Conservation (phyloP, 2,113 vertebrate genomes). For the Aspidoscelis tigris region DNA sequence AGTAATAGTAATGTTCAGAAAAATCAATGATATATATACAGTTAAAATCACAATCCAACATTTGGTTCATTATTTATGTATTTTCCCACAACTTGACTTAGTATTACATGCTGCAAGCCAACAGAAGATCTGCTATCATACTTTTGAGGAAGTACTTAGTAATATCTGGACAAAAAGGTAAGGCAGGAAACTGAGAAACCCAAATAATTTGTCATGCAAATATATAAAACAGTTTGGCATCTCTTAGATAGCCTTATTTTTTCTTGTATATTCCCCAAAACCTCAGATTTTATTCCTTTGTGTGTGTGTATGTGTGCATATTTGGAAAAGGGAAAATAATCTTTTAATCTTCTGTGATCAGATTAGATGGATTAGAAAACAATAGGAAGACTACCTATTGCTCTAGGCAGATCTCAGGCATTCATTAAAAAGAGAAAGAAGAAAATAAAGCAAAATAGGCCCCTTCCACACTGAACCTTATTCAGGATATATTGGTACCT, state of each 20-base stretch:
- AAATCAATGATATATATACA: too few species aligned
- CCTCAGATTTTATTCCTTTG: background rate
- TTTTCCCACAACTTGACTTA: background rate
- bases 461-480: background rate
- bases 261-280: background rate
- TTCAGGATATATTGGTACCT: background rate
- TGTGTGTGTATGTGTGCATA: background rate
- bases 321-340: constrained; percentile 12
- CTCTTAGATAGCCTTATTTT: background rate
- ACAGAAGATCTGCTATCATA: too few species aligned
- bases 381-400: background rate
- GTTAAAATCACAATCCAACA: too few species aligned
- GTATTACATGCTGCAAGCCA: background rate
- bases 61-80: too few species aligned
- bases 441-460: background rate
- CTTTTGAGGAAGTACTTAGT: too few species aligned
- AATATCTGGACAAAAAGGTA: constrained; percentile 13
- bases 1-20: too few species aligned
- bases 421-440: constrained; percentile 9
- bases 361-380: background rate
- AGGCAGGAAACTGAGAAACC: background rate
- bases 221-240: constrained; percentile 23
- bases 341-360: background rate
- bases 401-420: background rate
- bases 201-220: constrained; percentile 18